Evolutionary conservation across 1,140 invertebrate species (phyloP).

Genomic region (Globodera rostochiensis): DNA sequence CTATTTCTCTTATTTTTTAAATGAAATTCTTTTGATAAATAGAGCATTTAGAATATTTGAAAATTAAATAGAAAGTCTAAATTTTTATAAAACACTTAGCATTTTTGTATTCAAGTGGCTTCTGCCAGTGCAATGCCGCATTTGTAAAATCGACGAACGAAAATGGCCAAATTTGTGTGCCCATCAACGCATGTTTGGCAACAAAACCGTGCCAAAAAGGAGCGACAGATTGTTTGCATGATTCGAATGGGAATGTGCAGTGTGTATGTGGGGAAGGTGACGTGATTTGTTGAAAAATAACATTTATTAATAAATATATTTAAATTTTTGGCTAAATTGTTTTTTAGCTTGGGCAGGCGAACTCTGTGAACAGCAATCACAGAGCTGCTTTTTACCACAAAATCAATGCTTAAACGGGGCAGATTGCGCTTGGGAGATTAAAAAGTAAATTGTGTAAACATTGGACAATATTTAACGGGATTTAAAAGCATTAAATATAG

Average conservation of each 20-base stretch:
- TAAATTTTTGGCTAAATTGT: neutral
- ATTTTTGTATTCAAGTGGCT: neutral
- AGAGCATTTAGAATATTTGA: too few relatives aligned
- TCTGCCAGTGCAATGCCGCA: slow-evolving; percentile 24
- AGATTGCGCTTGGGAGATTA: slow-evolving; percentile 13
- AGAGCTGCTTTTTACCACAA: neutral
- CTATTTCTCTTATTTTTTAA: neutral
- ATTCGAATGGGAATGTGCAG: neutral
- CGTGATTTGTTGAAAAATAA: neutral
- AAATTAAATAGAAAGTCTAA: too few relatives aligned
- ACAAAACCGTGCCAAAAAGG: neutral
- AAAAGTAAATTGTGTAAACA: neutral
- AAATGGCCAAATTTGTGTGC: neutral
- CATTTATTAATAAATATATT: neutral
- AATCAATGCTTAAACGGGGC: slow-evolving; percentile 28
- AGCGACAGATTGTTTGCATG: neutral
- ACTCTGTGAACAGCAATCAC: neutral
- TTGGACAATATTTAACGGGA: neutral
- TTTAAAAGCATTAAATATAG: too few relatives aligned
- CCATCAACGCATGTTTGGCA: slow-evolving; percentile 5
- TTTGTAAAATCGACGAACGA: neutral
- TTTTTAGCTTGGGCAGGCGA: slow-evolving; percentile 1
- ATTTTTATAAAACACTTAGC: too few relatives aligned
- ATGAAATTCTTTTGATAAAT: neutral
- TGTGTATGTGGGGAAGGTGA: neutral